Base-by-base conservation (phyloP, 2,888 invertebrate species). In the Neria commutata region DNA sequence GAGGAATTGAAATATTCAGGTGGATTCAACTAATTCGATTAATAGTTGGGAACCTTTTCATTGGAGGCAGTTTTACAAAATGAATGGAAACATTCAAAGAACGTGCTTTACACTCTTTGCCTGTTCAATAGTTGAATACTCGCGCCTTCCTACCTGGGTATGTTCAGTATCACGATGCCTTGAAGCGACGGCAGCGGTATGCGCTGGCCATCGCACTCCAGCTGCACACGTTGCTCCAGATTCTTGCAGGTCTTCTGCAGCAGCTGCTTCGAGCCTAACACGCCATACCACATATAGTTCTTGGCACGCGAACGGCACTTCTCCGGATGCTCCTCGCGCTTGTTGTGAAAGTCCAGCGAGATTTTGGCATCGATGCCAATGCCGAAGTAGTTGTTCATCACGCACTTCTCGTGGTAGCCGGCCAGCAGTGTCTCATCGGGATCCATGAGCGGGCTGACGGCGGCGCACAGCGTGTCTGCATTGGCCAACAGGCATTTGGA, bases 381-480 rank as follows among this genome's bases (percentile, higher is more conserved):
- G 0, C 98, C 98, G 78, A 98, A 98, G 79, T 98, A 98, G 80
- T 98, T 98, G 83, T 98, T 98, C 98, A 98, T 98, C 1, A 97
- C 96, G 73, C 95, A 95, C 68, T 91, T 89, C 82, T 98, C 98
- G 72, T 91, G 91, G 80, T 91, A 93, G 1, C 94, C 94, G 83
- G 94, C 94, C 76, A 92, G 83, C 1, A 93, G 84, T 0, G 92
- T 91, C 74, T 94, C 93, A 74, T 94, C 94, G 0, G 93, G 92
- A 78, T 95, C 95, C 90, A 96, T 94, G 11, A 97, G 83, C 0
- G 97, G 95, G 61, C 95, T 94, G n/a, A 95, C 96, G 1, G 96
- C 95, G 1, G 97, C 96, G 80, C 97, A 97, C 4, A 98, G 84
- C 1, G 97, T 95, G 78, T 98, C 97, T 3, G 97, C 97, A 78